Conservation (phyloP, 2,888 invertebrate species). For the Eremobia ochroleuca region DNA sequence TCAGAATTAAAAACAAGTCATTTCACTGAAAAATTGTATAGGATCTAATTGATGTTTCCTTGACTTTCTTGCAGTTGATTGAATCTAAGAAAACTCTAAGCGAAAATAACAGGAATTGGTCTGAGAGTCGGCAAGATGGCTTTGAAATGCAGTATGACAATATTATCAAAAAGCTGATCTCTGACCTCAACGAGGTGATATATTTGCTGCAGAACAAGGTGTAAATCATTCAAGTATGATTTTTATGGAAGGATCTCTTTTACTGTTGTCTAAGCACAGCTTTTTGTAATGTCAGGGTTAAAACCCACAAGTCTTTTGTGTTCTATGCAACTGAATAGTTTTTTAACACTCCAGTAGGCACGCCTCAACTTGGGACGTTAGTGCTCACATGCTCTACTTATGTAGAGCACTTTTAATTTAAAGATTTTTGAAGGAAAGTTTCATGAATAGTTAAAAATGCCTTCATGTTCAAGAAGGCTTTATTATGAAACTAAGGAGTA, state of each 20-base stretch:
- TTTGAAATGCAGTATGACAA: constrained; percentile 78
- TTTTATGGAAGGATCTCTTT: constrained; percentile 46
- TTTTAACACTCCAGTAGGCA: no score
- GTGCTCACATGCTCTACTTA: no score
- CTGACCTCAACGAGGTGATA: constrained; percentile 84
- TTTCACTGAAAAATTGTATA: neutral
- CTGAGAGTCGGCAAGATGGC: constrained; percentile 66
- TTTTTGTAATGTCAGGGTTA: constrained; percentile 27
- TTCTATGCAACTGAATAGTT: constrained; percentile 4
- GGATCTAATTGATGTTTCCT: constrained; percentile 20
- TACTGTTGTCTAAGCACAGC: constrained; percentile 43
- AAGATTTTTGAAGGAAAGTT: no score
- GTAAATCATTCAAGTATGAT: constrained; percentile 62
- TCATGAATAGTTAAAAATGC: no score
- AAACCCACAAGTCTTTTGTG: neutral
- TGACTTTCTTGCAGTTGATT: constrained; percentile 79
- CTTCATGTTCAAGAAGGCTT: no score
- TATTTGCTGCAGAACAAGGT: constrained; percentile 82
- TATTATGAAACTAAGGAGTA: no score
- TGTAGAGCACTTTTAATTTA: no score
- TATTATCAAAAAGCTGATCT: constrained; percentile 81
- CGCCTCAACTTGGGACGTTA: no score
- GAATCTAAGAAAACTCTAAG: constrained; percentile 80
- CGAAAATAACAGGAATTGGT: constrained; percentile 77
- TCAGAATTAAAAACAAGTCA: neutral